These are phyloP conservation scores for Eurytoma adleriae DNA, from an alignment of 2,888 invertebrate species.

Conservation along the genomic window DNA sequence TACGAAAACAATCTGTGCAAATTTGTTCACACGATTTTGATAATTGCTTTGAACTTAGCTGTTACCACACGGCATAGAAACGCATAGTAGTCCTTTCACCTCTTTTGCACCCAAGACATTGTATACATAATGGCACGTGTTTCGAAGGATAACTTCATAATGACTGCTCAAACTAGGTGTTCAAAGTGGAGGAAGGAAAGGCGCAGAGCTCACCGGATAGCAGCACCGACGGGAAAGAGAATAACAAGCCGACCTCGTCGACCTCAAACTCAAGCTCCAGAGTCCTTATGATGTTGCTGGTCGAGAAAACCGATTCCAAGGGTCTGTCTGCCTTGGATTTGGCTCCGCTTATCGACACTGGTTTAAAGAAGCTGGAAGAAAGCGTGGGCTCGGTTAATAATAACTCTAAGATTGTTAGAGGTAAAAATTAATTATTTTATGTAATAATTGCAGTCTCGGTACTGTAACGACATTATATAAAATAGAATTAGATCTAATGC, in stretches of 20 bases:
- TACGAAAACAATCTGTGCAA: background rate
- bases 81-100: background rate
- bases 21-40: too few species aligned
- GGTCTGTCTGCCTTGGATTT: conserved; percentile 60
- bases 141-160: background rate
- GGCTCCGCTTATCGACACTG: conserved; percentile 66
- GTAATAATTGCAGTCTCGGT: too few species aligned
- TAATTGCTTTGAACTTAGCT: too few species aligned
- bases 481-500: too few species aligned
- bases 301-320: conserved; percentile 64
- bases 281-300: conserved; percentile 70
- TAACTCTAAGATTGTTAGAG: too few species aligned
- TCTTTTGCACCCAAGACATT: background rate
- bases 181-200: conserved; percentile 4
- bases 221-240: background rate
- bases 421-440: too few species aligned
- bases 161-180: background rate
- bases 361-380: conserved; percentile 66
- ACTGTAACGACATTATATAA: too few species aligned
- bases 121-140: background rate
- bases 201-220: background rate
- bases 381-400: conserved; percentile 23
- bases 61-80: background rate
- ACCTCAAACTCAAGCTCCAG: conserved; percentile 58
- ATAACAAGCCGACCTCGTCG: conserved; percentile 1